phyloP scores from a whole-genome alignment of 2,888 invertebrate species.

The Noctua pronuba region DNA sequence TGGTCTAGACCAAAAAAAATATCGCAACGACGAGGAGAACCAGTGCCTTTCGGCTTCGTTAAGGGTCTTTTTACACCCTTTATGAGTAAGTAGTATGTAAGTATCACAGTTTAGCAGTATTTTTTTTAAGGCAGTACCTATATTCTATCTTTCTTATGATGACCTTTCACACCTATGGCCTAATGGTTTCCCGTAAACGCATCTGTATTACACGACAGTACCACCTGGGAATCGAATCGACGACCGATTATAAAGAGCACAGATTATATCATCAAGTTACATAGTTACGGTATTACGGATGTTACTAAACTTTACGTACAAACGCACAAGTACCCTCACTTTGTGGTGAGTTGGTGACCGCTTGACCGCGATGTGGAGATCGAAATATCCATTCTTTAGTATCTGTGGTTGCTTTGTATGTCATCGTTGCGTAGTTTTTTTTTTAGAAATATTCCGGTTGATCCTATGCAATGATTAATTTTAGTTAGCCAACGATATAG shows the following conservation, averaged over 20 bases:
- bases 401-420: slow-evolving; percentile 2
- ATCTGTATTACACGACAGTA: neutral
- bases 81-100: no score
- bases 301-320: slow-evolving; percentile 18
- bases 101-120: no score
- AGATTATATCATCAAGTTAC: slow-evolving; percentile 41
- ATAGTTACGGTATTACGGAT: slow-evolving; percentile 43
- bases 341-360: slow-evolving; percentile 44
- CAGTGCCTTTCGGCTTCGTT: no score
- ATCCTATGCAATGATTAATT: neutral
- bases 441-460: neutral
- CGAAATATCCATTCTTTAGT: slow-evolving; percentile 13
- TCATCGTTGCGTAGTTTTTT: neutral
- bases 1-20: no score
- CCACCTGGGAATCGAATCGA: slow-evolving; percentile 29
- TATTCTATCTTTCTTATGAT: no score
- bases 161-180: slow-evolving; percentile 7
- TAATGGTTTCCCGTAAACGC: slow-evolving; percentile 1
- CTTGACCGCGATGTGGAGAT: slow-evolving; percentile 54
- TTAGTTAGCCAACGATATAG: neutral
- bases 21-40: no score
- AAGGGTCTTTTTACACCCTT: no score
- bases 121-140: no score
- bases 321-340: slow-evolving; percentile 17
- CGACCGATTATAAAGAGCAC: slow-evolving; percentile 23